Percentiles rank a stretch among this genome's conserved stretches.
phyloP scores from a whole-genome alignment of 2,113 vertebrate species.

The Meriones unguiculatus region DNA sequence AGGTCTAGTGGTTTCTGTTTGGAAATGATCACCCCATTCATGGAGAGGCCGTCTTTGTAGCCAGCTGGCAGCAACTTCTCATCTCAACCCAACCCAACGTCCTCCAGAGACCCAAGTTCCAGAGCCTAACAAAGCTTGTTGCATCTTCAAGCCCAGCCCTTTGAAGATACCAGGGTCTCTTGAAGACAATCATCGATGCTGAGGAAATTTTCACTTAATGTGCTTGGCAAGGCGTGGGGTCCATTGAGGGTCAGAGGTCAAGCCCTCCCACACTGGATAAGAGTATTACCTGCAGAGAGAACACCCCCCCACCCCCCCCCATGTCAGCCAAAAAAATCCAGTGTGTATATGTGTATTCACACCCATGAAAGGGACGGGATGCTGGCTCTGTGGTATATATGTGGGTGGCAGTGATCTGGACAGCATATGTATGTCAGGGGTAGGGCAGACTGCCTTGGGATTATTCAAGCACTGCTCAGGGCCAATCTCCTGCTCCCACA shows the following conservation, averaged over 20 bases:
- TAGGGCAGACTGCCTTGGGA: neutral
- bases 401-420: neutral
- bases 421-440: neutral
- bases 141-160: neutral
- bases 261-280: neutral
- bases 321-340: neutral
- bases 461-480: neutral
- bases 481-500: neutral
- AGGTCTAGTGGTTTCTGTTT: neutral
- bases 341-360: no score
- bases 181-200: neutral
- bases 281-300: neutral
- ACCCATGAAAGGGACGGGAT: neutral
- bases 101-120: neutral
- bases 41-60: neutral
- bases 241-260: neutral
- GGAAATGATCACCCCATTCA: neutral
- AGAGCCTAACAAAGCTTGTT: neutral
- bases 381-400: neutral
- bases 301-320: accelerated
- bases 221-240: neutral
- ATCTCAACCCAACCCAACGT: neutral
- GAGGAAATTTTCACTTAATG: neutral
- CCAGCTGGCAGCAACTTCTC: neutral
- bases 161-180: neutral